Conservation (phyloP, 2,113 vertebrate species). For the Oceanodroma tethys region DNA sequence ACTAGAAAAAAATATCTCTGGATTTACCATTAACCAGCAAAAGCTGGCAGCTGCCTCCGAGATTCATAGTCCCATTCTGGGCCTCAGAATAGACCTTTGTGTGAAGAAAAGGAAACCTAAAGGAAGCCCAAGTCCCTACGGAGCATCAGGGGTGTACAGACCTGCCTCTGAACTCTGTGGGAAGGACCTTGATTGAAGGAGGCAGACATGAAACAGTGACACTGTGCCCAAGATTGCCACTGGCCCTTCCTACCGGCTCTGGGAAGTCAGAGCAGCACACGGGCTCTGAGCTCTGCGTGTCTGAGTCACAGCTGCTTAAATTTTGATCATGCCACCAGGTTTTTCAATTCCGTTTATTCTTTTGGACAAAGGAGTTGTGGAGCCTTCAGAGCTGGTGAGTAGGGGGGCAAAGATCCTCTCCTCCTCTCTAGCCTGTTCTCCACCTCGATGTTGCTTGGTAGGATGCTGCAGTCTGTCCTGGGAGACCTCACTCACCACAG, state of each 20-base stretch:
- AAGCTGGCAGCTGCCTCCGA: background rate
- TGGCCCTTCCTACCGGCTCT: background rate
- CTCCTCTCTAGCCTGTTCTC: background rate
- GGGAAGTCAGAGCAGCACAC: fast-evolving
- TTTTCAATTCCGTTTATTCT: background rate
- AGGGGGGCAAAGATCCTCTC: background rate
- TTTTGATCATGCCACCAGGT: background rate
- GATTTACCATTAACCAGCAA: background rate
- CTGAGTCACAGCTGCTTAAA: background rate
- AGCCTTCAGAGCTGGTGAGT: background rate
- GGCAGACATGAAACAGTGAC: background rate
- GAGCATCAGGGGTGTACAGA: background rate
- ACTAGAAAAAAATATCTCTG: background rate
- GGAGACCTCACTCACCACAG: background rate
- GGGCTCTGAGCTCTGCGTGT: background rate
- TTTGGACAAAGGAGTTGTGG: background rate
- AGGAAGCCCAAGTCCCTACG: background rate
- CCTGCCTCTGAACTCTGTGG: background rate
- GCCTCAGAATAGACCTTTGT: background rate
- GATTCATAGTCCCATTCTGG: background rate
- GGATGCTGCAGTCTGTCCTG: background rate
- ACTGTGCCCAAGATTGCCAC: background rate
- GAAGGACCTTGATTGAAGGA: background rate
- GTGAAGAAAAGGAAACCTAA: background rate
- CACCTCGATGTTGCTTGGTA: background rate